A percentile compares a stretch with the other conserved stretches of the same genome.
phyloP scores from a whole-genome alignment of 2,888 invertebrate genomes.

The Acanthosepion pharaonis region DNA sequence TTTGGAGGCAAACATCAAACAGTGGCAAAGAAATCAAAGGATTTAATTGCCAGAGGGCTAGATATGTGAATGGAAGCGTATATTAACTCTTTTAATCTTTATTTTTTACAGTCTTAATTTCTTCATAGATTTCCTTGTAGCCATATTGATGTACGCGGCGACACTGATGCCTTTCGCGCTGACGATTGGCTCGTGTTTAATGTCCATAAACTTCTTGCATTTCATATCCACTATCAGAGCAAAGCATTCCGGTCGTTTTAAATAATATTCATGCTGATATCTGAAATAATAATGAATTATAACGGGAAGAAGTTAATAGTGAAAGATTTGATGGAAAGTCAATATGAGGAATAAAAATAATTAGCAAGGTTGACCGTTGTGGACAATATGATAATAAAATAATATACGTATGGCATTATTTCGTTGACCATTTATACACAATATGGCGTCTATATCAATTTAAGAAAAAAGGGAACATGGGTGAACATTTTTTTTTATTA shows the following conservation, averaged over 20 bases:
- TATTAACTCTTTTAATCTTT: neutral
- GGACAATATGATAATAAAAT: too few relatives aligned
- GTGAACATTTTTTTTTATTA: neutral
- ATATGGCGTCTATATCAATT: too few relatives aligned
- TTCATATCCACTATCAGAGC: too few relatives aligned
- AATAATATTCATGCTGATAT: neutral
- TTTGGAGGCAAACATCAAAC: neutral
- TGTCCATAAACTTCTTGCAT: neutral
- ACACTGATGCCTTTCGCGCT: neutral
- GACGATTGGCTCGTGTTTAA: neutral
- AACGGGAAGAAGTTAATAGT: neutral
- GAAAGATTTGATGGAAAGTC: neutral
- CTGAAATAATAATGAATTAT: neutral
- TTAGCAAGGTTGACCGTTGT: too few relatives aligned
- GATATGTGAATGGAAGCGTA: neutral
- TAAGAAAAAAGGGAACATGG: too few relatives aligned
- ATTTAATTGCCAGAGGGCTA: neutral
- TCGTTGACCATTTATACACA: too few relatives aligned
- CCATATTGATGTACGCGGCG: neutral
- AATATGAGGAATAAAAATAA: neutral
- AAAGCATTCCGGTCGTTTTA: too few relatives aligned
- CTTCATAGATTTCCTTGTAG: neutral
- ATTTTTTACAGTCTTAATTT: neutral
- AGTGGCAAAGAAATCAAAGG: neutral
- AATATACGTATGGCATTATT: too few relatives aligned